phyloP scores from a whole-genome alignment of 2,888 invertebrate species.

The Morinoia aosen region DNA sequence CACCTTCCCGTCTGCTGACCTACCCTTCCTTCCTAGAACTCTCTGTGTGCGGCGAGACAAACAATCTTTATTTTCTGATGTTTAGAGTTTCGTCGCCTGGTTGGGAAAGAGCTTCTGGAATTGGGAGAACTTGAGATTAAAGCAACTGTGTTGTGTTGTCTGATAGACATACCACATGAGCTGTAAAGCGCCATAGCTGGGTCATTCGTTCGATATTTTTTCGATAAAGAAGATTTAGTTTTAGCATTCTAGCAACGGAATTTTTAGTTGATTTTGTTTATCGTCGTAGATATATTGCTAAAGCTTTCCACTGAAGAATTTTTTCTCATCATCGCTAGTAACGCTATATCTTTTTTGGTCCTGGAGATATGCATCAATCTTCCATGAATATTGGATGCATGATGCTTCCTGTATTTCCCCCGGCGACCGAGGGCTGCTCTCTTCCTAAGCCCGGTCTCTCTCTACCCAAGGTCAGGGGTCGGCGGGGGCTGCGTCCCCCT shows the following conservation, averaged over 20 bases:
- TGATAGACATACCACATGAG: too few species aligned
- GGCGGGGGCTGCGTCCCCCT: neutral
- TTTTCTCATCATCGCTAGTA: neutral
- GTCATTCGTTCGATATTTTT: neutral
- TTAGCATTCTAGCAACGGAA: neutral
- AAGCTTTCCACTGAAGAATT: neutral
- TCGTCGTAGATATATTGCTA: neutral
- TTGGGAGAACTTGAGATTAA: neutral
- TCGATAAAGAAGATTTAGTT: neutral
- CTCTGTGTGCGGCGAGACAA: neutral
- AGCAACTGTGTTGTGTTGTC: too few species aligned
- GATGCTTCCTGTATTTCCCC: neutral
- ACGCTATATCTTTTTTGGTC: neutral
- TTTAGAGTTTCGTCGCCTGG: neutral
- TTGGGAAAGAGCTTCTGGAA: neutral
- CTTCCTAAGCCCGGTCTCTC: neutral
- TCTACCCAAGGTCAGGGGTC: slow-evolving; percentile 19
- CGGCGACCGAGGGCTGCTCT: neutral
- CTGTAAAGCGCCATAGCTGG: neutral
- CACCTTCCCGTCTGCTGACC: neutral
- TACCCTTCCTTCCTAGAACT: neutral
- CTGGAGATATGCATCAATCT: neutral
- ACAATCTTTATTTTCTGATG: neutral
- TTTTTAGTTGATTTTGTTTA: neutral
- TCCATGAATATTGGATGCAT: neutral